Percentiles rank a stretch among this genome's conserved stretches.
phyloP scores from a whole-genome alignment of 2,888 invertebrate genomes.

The Tipula helvola region DNA sequence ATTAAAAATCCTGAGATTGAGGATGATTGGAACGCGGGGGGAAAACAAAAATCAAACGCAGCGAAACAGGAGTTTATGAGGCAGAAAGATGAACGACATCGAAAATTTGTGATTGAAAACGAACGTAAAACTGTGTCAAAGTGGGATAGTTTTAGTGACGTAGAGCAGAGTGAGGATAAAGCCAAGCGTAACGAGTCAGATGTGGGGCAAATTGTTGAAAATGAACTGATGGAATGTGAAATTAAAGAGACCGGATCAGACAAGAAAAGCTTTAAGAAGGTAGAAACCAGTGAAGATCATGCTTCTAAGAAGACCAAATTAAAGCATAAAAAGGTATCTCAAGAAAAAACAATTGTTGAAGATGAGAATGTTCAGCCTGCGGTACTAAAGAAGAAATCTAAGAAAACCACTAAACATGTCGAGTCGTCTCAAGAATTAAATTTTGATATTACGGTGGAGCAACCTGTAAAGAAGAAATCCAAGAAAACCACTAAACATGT shows the following conservation, averaged over 20 bases:
- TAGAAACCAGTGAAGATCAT: too few relatives aligned
- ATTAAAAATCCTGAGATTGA: constrained; percentile 7
- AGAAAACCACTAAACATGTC: not conserved
- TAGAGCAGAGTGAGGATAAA: not conserved
- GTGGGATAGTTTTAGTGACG: constrained; percentile 9
- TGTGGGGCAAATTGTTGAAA: not conserved
- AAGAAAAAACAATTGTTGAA: not conserved
- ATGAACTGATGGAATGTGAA: not conserved
- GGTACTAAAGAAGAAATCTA: not conserved
- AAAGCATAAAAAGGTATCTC: not conserved
- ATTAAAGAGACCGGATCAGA: not conserved
- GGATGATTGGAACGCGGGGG: not conserved
- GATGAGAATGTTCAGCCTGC: not conserved
- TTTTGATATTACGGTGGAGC: not conserved
- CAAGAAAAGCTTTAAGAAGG: not conserved
- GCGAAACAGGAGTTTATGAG: not conserved
- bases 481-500: not conserved
- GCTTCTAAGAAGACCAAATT: not conserved
- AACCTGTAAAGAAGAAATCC: not conserved
- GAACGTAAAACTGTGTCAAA: not conserved
- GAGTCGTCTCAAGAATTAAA: not conserved
- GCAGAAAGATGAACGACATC: not conserved
- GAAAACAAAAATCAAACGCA: not conserved
- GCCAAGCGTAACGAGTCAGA: not conserved
- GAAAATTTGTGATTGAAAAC: not conserved